These are phyloP conservation scores for Cyclophora albipunctata DNA, from an alignment of 2,888 invertebrate species.

Conservation along the genomic window DNA sequence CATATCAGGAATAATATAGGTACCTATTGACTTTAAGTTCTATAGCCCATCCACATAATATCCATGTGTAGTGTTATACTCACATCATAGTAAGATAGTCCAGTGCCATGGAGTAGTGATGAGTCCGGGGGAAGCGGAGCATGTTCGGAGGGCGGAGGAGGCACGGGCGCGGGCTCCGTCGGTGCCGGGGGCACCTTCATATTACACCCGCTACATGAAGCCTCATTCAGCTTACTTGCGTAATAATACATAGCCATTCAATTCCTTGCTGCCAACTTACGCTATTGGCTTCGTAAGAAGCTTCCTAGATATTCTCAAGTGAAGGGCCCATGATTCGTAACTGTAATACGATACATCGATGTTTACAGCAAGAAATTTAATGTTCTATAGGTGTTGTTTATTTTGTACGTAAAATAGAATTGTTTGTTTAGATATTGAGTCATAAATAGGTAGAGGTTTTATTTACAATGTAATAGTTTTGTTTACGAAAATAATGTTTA, in stretches of 20 bases:
- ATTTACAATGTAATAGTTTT: no score
- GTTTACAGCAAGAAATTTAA: no score
- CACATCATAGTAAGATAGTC: conserved; percentile 66
- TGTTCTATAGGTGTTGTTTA: no score
- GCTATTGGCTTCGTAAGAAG: conserved; percentile 34
- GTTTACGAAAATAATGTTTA: no score
- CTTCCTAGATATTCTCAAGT: conserved; percentile 25
- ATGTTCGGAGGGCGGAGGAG: conserved; percentile 50
- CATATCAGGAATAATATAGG: no score
- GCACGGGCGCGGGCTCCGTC: conserved; percentile 44
- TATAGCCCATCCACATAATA: no score
- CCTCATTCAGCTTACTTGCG: conserved; percentile 80
- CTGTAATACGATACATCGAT: background rate
- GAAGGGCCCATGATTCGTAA: conserved; percentile 33
- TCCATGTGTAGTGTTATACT: conserved; percentile 22
- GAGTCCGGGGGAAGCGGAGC: conserved; percentile 53
- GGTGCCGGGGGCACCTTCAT: conserved; percentile 61
- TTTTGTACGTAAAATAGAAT: no score
- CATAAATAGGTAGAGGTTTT: no score
- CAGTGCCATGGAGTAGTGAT: conserved; percentile 51
- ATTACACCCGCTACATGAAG: conserved; percentile 76
- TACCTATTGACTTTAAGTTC: no score
- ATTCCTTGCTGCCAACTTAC: conserved; percentile 40
- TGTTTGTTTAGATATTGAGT: no score
- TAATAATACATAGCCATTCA: conserved; percentile 82